These are phyloP conservation scores for Antechinus stuartii DNA, from an alignment of 2,113 vertebrate species.

Conservation along the genomic window DNA sequence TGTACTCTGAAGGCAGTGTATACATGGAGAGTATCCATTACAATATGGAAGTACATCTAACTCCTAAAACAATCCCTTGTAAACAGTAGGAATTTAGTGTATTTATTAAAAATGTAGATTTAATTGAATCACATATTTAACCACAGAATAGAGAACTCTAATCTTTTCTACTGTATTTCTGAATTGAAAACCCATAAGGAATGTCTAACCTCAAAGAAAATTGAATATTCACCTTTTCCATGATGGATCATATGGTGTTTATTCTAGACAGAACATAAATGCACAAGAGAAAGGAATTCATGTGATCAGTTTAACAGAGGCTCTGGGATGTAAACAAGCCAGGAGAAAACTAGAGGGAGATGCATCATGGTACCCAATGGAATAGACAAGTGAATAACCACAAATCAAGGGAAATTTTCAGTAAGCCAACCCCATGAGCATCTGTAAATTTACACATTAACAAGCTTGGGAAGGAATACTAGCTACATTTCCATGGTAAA, in stretches of 20 bases:
- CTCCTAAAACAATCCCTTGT: no score
- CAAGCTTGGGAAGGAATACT: constrained; percentile 16
- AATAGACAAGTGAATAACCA: constrained; percentile 65
- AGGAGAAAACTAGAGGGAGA: constrained; percentile 43
- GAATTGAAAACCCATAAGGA: constrained; percentile 5
- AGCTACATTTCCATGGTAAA: neutral
- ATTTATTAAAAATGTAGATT: neutral
- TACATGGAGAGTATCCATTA: neutral
- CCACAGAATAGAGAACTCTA: neutral
- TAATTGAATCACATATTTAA: neutral
- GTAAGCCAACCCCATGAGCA: constrained; percentile 50
- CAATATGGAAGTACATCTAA: neutral
- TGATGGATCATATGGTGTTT: constrained; percentile 24
- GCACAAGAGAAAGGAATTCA: constrained; percentile 40
- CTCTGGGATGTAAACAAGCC: constrained; percentile 46
- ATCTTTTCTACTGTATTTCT: neutral
- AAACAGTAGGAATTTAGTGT: neutral
- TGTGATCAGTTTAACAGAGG: constrained; percentile 54
- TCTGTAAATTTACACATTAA: constrained; percentile 45
- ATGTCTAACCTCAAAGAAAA: constrained; percentile 4
- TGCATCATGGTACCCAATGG: constrained; percentile 19
- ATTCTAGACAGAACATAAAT: constrained; percentile 26
- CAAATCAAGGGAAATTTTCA: constrained; percentile 35
- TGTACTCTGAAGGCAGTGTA: neutral
- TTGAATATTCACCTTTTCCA: constrained; percentile 32